Evolutionary conservation across 1,140 invertebrate genomes (phyloP), one percentile per base, ranked within the genome.

Genomic region (Drosophila pallidifrons): DNA sequence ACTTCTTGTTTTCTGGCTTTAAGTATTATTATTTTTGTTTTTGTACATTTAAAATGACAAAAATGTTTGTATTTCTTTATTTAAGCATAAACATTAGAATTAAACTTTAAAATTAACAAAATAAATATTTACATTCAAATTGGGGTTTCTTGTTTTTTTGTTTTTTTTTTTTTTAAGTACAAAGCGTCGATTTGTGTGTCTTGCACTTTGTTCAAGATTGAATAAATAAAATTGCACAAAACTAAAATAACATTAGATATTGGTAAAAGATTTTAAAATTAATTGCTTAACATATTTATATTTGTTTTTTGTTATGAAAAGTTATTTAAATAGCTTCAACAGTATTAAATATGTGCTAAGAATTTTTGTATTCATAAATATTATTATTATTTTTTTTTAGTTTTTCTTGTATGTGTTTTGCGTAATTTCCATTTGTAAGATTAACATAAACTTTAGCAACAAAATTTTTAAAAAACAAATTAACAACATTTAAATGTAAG

Each of bases 151-250:
- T 20, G 20, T 20, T 25, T 25, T 25, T 4, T 25, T 25, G 1
- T 15, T 15, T 20, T 2, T 2, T 20, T 32, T 0, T 38, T 7
- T 52, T 52, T 52, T 61, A 71, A 70, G 69, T 75, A 82, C 73
- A 81, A 81, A 74, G 61, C 65, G 66, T 68, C 71, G 46, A 54
- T 66, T 85, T n/a, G n/a, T 28, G 32, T 43, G 30, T 57, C 13
- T 52, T 61, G 35, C 47, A 59, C 54, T 69, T 68, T 52, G 55
- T 25, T 73, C 47, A 60, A 59, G 20, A 30, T 61, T 68, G 81
- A 88, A 89, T 89, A 89, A 89, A 89, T 89, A 89, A 77, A 89
- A 89, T 89, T 89, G 85, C 85, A 89, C 85, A 69, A 81, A 89
- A 81, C 77, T 88, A 80, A 89, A 83, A 60, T 83, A 87, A 85